These are phyloP conservation scores for Ariopsis seemanni DNA, from an alignment of 2,113 vertebrate genomes.

Conservation along the genomic window DNA sequence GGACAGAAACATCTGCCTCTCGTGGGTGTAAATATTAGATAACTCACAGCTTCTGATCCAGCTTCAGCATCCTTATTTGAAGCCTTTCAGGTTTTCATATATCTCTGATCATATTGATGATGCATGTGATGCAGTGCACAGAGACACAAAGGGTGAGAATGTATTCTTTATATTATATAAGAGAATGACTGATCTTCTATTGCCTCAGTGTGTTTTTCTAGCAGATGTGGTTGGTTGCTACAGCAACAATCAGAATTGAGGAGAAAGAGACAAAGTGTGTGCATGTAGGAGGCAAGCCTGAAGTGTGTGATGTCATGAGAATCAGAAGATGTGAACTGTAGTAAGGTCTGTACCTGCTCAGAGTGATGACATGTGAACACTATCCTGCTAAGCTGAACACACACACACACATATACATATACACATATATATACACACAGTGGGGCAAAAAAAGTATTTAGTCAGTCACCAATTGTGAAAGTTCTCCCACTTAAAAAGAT, in stretches of 20 bases:
- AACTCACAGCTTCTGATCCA: not conserved
- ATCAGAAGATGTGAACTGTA: constrained; percentile 23
- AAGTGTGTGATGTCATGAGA: constrained; percentile 19
- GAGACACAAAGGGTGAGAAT: not conserved
- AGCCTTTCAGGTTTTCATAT: constrained; percentile 12
- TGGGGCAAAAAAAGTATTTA: too few relatives aligned
- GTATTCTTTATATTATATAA: constrained; percentile 29
- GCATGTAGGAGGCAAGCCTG: constrained; percentile 10
- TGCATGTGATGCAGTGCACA: not conserved
- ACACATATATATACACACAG: too few relatives aligned
- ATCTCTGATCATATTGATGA: constrained; percentile 8
- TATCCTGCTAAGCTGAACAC: not conserved
- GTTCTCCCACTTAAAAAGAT: too few relatives aligned
- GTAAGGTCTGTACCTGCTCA: constrained; percentile 38
- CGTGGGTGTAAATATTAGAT: not conserved
- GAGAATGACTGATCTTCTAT: constrained; percentile 34
- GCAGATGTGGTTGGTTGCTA: constrained; percentile 44
- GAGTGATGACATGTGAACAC: constrained; percentile 20
- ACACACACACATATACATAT: not conserved
- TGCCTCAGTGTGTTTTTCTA: constrained; percentile 39
- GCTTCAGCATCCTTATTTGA: constrained; percentile 3
- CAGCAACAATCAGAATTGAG: constrained; percentile 37
- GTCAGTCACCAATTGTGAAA: too few relatives aligned
- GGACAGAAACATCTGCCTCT: constrained; percentile 7
- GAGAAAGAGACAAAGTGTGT: constrained; percentile 22